phyloP scores from a whole-genome alignment of 1,140 invertebrate species.

The Aphelenchoides fujianensis region DNA sequence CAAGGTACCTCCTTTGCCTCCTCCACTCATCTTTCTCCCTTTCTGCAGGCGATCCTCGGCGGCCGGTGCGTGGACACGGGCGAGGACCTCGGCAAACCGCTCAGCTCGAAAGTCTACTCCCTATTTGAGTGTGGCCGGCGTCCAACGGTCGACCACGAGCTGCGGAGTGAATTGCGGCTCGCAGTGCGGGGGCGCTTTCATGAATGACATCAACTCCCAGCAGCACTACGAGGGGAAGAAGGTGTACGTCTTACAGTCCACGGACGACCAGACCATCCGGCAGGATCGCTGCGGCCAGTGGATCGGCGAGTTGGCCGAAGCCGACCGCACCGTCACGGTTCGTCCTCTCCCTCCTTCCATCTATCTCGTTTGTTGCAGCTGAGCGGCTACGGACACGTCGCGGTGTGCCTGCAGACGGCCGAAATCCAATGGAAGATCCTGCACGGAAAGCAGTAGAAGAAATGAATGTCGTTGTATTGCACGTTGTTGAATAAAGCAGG shows the following conservation, averaged over 20 bases:
- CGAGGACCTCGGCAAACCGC: conserved; percentile 32
- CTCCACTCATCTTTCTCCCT: background rate
- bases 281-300: background rate
- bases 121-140: conserved; percentile 34
- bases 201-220: conserved; percentile 9
- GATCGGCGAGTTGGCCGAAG: background rate
- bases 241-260: conserved; percentile 3
- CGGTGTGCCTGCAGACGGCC: background rate
- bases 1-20: conserved; percentile 19
- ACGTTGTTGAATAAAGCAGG: no score
- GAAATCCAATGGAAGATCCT: background rate
- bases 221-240: conserved; percentile 1
- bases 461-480: no score
- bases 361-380: background rate
- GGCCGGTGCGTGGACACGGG: conserved; percentile 33
- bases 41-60: conserved; percentile 36
- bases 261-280: background rate
- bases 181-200: background rate
- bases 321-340: background rate
- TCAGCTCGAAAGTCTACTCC: conserved; percentile 23
- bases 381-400: background rate
- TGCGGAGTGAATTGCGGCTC: background rate
- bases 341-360: background rate
- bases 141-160: conserved; percentile 9
- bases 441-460: background rate